phyloP scores from a whole-genome alignment of 92 coral and sea anemone species.

The Paramuricea clavata region DNA sequence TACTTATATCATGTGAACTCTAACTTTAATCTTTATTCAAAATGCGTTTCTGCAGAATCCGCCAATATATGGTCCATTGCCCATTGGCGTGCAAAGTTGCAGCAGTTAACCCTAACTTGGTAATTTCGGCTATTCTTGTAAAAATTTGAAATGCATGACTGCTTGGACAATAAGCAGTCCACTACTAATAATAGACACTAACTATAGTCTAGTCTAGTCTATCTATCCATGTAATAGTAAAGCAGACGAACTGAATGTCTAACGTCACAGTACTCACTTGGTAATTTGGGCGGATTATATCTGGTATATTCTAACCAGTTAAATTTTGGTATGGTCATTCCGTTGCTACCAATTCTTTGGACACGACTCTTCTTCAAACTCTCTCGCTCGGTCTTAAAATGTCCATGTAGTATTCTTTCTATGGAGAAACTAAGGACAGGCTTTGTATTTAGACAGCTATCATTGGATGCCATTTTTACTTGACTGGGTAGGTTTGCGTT shows the following conservation, averaged over 20 bases:
- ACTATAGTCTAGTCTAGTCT: too few relatives aligned
- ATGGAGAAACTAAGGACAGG: constrained; percentile 83
- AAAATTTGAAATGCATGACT: too few relatives aligned
- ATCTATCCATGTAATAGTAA: background rate
- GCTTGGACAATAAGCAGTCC: too few relatives aligned
- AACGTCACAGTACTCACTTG: constrained; percentile 85
- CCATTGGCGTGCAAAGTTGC: too few relatives aligned
- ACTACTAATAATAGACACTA: too few relatives aligned
- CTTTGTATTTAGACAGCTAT: background rate
- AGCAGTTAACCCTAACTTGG: too few relatives aligned
- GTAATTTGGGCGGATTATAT: constrained; percentile 95
- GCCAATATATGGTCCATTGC: too few relatives aligned
- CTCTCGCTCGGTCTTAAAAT: constrained; percentile 29
- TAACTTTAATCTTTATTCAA: too few relatives aligned
- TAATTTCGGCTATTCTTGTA: too few relatives aligned
- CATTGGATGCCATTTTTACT: background rate
- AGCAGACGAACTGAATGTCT: background rate
- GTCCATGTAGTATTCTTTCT: constrained; percentile 76
- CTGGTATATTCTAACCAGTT: constrained; percentile 93
- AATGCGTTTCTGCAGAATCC: too few relatives aligned
- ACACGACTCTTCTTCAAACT: background rate
- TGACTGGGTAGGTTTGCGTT: background rate
- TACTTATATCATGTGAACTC: too few relatives aligned
- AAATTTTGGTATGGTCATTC: background rate
- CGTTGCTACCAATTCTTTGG: background rate